Base-by-base conservation (phyloP, 2,888 invertebrate species). In the Graphium colonna region DNA sequence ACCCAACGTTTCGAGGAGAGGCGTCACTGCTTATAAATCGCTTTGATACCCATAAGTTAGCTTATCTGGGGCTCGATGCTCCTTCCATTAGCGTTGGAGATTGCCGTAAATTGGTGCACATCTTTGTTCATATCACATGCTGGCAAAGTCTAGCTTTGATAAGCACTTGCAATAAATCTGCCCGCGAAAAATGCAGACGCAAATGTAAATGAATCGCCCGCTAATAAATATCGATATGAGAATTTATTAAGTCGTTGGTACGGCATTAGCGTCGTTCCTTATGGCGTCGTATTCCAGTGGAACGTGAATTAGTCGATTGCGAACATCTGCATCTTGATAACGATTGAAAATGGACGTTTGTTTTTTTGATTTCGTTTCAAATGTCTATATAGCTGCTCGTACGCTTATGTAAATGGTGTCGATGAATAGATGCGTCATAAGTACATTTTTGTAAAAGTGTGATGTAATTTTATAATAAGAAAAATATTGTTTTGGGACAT, bases 31-130 rank as follows among this genome's bases (percentile, higher is more conserved):
- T 50, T 50, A 46, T 50, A 50, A 50, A 50, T 55, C 42, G 50
- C 36, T 41, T 50, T 36, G 50, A 50, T 50, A 50, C 41, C 36
- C 39, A 55, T 46, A 50, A 46, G 50, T 50, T 42, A 50, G 42
- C 54, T 50, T 55, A 55, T 55, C 54, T 9, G 18, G 10, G 44
- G 31, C 33, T 8, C 50, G 46, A 42, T 40, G 50, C 54, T 55
- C 36, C 50, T 55, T 55, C 54, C 54, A 55, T 55, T 55, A 55
- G 54, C 50, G 54, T 31, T 40, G 41, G 50, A 50, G 54, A 55
- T 55, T 51, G 36, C 36, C 18, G 26, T 50, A 41, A 55, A 50
- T 50, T 55, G 41, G 54, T 42, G 41, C 41, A 55, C 45, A 38
- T 50, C 41, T 53, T 53, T 53, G 52, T 53, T 48, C 42, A 39